phyloP scores from a whole-genome alignment of 2,113 vertebrate species.

The Numida meleagris region DNA sequence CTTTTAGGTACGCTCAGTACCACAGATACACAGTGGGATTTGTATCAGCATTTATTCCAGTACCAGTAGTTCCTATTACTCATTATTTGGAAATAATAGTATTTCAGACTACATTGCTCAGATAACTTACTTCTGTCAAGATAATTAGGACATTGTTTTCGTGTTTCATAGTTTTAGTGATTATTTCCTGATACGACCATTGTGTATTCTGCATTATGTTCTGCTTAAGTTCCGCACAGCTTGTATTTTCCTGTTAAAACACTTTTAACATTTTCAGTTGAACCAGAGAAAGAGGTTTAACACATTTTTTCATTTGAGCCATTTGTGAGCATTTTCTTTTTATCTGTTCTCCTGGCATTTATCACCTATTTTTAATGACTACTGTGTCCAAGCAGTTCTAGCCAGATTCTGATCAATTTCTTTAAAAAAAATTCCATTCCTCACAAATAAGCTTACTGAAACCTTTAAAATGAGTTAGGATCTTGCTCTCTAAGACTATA shows the following conservation, averaged over 20 bases:
- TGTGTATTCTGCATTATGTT: background rate
- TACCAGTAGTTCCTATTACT: background rate
- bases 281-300: background rate
- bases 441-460: background rate
- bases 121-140: background rate
- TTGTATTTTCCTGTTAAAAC: background rate
- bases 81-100: background rate
- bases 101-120: background rate
- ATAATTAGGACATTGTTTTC: background rate
- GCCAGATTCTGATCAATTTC: background rate
- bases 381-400: background rate
- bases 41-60: background rate
- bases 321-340: background rate
- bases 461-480: background rate
- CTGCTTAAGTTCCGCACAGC: background rate
- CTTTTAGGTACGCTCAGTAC: background rate
- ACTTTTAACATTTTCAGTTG: fast-evolving
- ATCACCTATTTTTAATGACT: background rate
- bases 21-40: background rate
- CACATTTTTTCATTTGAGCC: background rate
- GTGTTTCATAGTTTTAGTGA: background rate
- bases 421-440: background rate
- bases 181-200: background rate
- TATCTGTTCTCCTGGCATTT: background rate
- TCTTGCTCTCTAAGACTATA: background rate